A percentile compares a stretch with the other conserved stretches of the same genome.
These are phyloP conservation scores for Stegastes partitus DNA, from an alignment of 2,113 vertebrate genomes.

Conservation along the genomic window DNA sequence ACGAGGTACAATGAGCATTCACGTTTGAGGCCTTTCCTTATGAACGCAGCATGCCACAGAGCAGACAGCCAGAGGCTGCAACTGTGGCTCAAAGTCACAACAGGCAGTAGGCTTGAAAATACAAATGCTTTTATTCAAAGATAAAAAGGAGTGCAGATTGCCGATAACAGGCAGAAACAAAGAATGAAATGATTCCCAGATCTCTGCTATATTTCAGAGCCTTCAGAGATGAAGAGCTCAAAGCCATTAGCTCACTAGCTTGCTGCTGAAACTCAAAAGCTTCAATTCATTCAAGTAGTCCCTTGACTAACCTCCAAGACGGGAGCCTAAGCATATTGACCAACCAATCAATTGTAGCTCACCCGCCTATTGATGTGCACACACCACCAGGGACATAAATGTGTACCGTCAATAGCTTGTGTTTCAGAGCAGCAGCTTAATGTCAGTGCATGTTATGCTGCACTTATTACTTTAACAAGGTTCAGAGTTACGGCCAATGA, in stretches of 20 bases:
- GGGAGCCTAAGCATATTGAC: constrained; percentile 68
- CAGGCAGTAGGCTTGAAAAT: neutral
- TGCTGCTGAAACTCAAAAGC: constrained; percentile 44
- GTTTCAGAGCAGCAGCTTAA: constrained; percentile 13
- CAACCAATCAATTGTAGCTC: constrained; percentile 67
- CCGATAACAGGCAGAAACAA: neutral
- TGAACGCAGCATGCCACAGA: neutral
- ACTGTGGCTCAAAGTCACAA: neutral
- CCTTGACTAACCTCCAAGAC: constrained; percentile 59
- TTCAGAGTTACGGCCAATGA: neutral
- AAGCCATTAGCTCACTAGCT: constrained; percentile 36
- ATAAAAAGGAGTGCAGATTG: neutral
- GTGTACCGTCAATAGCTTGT: constrained; percentile 40
- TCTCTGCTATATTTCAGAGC: constrained; percentile 11
- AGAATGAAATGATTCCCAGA: constrained; percentile 4
- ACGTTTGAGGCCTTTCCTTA: neutral
- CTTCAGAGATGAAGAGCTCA: constrained; percentile 5
- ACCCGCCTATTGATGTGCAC: constrained; percentile 56
- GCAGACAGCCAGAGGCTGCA: neutral
- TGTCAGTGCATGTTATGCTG: constrained; percentile 23
- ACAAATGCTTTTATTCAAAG: neutral
- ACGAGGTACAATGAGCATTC: neutral
- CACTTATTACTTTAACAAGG: constrained; percentile 43
- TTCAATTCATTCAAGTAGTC: constrained; percentile 68
- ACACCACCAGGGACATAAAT: constrained; percentile 44